Conservation (phyloP, 2,888 invertebrate genomes). For the Hypsopygia costalis region DNA sequence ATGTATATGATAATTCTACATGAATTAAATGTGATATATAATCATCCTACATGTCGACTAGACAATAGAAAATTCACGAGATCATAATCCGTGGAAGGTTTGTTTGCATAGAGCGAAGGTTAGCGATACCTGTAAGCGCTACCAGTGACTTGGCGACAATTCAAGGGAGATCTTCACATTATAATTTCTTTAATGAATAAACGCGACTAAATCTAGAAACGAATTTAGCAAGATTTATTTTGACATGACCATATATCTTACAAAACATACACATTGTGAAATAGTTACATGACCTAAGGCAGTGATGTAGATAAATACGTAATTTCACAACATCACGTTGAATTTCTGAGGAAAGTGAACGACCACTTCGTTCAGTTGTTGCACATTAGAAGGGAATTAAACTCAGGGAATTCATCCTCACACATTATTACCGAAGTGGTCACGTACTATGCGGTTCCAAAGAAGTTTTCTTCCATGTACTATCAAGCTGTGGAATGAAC, state of each 20-base stretch:
- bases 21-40: no score
- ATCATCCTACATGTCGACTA: no score
- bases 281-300: slow-evolving; percentile 24
- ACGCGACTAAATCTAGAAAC: slow-evolving; percentile 12
- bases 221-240: slow-evolving; percentile 34
- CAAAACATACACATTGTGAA: slow-evolving; percentile 37
- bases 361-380: no score
- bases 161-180: slow-evolving; percentile 27
- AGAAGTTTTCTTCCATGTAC: no score
- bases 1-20: no score
- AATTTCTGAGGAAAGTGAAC: no score
- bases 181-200: slow-evolving; percentile 20
- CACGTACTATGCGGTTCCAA: no score
- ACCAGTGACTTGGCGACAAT: slow-evolving; percentile 33
- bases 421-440: no score
- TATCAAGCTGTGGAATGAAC: no score
- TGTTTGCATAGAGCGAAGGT: slow-evolving; percentile 42
- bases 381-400: no score
- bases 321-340: slow-evolving; percentile 5
- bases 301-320: slow-evolving; percentile 11
- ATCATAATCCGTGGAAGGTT: slow-evolving; percentile 20
- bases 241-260: slow-evolving; percentile 28
- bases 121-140: slow-evolving; percentile 32
- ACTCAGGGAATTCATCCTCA: no score
- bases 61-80: slow-evolving; percentile 34